A percentile compares a stretch with the other conserved stretches of the same genome.
Conservation (phyloP, 2,888 invertebrate species). For the Sphaerophoria rueppellii region DNA sequence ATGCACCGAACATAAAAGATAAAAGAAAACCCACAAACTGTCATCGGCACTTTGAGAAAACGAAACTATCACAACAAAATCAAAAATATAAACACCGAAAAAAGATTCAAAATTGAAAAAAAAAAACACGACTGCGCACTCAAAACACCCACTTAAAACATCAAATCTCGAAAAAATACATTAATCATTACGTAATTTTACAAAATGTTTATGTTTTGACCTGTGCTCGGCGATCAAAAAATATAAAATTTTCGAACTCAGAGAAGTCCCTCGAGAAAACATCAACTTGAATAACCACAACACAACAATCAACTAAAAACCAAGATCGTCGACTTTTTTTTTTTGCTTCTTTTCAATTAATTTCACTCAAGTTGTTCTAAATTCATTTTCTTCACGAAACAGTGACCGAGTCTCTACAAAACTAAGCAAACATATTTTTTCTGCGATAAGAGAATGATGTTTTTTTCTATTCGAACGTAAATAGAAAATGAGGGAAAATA, state of each 20-base stretch:
- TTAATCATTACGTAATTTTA: constrained; percentile 30
- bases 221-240: neutral
- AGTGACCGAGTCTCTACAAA: neutral
- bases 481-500: constrained; percentile 70
- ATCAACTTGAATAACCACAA: constrained; percentile 16
- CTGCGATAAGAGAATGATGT: constrained; percentile 57
- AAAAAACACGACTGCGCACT: constrained; percentile 1
- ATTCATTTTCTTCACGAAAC: constrained; percentile 47
- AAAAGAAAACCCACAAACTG: constrained; percentile 24
- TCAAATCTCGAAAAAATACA: neutral
- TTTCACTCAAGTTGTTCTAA: constrained; percentile 57
- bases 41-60: constrained; percentile 12
- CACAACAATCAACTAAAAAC: constrained; percentile 35
- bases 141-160: constrained; percentile 24
- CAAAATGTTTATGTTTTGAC: constrained; percentile 8
- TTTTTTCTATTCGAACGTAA: constrained; percentile 45
- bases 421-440: constrained; percentile 31
- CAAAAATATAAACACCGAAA: neutral
- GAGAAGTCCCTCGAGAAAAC: neutral
- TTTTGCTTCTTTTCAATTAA: constrained; percentile 24
- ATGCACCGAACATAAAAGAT: neutral
- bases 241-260: neutral
- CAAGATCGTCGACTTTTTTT: constrained; percentile 9
- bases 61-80: constrained; percentile 41
- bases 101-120: neutral